Base-by-base conservation (phyloP, 1,140 invertebrate species). In the Megalopta genalis region DNA sequence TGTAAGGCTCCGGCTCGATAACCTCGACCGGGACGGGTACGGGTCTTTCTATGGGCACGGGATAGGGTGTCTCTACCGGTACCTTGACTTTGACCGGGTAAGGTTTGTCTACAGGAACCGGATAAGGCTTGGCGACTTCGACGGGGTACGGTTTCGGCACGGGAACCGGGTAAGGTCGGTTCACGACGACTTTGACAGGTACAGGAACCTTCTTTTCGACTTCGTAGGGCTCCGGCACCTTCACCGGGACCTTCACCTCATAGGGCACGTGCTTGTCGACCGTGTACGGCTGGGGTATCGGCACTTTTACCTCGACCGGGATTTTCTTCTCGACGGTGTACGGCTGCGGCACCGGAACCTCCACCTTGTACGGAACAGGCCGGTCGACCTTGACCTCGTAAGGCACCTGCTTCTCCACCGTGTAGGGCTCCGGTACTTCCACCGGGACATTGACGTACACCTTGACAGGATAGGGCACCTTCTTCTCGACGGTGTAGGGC, bases 41-140 rank as follows among this genome's bases (percentile, higher is more conserved):
- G 52, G 93, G 93, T 82, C 94, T 94, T 73, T 94, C 91, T 25
- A 95, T 94, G 66, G 94, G 94, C 89, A 95, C 95, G 59, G 94
- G 94, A 85, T 94, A 93, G 52, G 95, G 94, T 71, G 94, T 93
- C 77, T 95, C 94, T 7, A 95, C 93, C 7, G 95, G 94, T 81
- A 95, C 94, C 90, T 95, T 95, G 67, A 95, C 94, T 83, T 94
- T 93, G 0, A 95, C 94, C 37, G 93, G 93, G 83, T 94, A 93
- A 18, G 95, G 95, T 75, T 96, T 95, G 89, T 95, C 95, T 75
- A 95, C 95, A 77, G 95, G 95, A 0, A 97, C 95, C 76, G 95
- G 94, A 14, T 95, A 94, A 42, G 95, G 95, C 87, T 96, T 96
- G 81, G 95, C 94, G 23, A 96, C 95, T 70, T 95, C 94, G 7